Percentiles rank a stretch among this genome's conserved stretches.
Evolutionary conservation across 2,797 vertebrate genomes (phyloP).

Genomic region (Naso thynnoides): DNA sequence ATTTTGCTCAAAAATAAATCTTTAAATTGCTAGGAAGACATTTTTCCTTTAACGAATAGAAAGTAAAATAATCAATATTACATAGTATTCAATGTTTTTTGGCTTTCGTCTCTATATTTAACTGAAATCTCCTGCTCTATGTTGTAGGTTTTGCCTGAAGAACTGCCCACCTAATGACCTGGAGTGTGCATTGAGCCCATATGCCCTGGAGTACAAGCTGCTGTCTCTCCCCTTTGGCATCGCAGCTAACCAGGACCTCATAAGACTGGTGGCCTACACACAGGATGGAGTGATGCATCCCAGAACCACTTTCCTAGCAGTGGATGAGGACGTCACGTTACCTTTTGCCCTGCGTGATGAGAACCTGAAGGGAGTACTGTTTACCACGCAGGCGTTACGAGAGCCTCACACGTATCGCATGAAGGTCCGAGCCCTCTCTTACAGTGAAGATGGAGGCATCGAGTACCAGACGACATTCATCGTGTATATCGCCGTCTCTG

Average conservation of each 20-base stretch:
- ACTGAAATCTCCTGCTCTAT: not conserved
- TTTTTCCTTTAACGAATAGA: no score
- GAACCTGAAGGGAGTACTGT: slow-evolving; percentile 95
- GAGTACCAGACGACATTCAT: slow-evolving; percentile 99
- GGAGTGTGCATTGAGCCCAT: slow-evolving; percentile 93
- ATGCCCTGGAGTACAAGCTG: slow-evolving; percentile 96
- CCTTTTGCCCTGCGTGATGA: slow-evolving; percentile 95
- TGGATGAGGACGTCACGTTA: slow-evolving; percentile 85
- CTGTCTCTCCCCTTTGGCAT: slow-evolving; percentile 97
- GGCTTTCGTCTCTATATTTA: not conserved
- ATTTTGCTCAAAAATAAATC: no score
- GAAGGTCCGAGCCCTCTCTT: slow-evolving; percentile 95
- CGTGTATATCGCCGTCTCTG: slow-evolving; percentile 96
- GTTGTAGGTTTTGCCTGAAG: slow-evolving; percentile 93
- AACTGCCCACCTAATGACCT: slow-evolving; percentile 93
- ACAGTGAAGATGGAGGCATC: slow-evolving; percentile 86
- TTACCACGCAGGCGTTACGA: slow-evolving; percentile 87
- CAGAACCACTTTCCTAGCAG: slow-evolving; percentile 91
- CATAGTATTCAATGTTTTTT: no score
- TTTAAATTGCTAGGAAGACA: no score
- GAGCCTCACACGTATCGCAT: slow-evolving; percentile 94
- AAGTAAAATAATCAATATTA: no score
- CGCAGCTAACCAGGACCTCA: slow-evolving; percentile 94
- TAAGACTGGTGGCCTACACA: slow-evolving; percentile 96
- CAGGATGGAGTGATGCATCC: slow-evolving; percentile 96